Conservation (phyloP, 1,140 invertebrate species). For the Argopecten irradians region DNA sequence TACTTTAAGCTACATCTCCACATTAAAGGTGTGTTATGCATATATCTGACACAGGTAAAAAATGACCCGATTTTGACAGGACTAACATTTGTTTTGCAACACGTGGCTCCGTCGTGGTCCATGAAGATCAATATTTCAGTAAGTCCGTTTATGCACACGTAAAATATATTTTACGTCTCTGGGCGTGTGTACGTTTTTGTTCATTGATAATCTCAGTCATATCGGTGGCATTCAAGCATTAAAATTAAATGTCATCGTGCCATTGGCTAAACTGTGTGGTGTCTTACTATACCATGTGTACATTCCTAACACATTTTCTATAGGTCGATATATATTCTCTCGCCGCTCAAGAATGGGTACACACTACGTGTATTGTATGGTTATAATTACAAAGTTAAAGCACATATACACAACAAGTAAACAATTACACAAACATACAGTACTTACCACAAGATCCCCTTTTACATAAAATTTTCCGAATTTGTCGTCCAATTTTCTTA, state of each 20-base stretch:
- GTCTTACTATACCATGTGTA: neutral
- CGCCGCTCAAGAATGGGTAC: neutral
- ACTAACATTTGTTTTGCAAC: neutral
- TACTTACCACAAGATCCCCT: slow-evolving; percentile 52
- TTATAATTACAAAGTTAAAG: neutral
- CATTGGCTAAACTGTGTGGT: neutral
- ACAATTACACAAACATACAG: slow-evolving; percentile 25
- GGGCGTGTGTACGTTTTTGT: neutral
- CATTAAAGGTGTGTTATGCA: neutral
- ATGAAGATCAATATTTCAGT: neutral
- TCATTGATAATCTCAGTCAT: neutral
- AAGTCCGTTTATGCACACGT: neutral
- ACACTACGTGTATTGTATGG: neutral
- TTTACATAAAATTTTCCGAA: slow-evolving; percentile 54
- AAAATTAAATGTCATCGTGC: slow-evolving; percentile 16
- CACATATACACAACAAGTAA: slow-evolving; percentile 27
- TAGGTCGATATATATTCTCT: neutral
- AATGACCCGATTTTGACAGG: neutral
- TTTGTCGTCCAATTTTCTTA: slow-evolving; percentile 46
- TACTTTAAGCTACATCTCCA: too few relatives aligned
- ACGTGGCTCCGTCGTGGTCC: neutral
- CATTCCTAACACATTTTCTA: neutral
- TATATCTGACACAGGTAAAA: neutral
- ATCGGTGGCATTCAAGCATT: neutral
- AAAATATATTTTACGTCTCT: neutral